Conservation (phyloP, 2,888 invertebrate species). For the Plebejus melissa region DNA sequence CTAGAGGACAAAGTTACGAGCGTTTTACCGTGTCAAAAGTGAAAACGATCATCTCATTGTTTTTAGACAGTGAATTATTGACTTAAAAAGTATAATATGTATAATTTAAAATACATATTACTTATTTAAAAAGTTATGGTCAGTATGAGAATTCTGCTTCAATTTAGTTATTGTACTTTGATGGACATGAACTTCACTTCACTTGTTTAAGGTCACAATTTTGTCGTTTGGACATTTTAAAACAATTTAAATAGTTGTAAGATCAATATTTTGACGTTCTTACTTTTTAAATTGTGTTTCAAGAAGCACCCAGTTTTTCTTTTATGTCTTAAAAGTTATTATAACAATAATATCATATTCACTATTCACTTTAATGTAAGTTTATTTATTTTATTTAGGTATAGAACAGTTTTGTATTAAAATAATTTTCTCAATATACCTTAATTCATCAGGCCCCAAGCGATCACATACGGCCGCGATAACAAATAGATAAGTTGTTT, state of each 20-base stretch:
- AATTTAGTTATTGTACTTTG: not conserved
- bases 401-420: not conserved
- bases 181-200: not conserved
- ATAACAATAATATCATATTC: not conserved
- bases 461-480: too few species aligned
- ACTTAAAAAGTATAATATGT: too few species aligned
- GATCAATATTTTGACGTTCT: not conserved
- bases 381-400: slow-evolving; percentile 1
- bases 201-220: not conserved
- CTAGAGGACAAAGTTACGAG: not conserved
- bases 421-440: not conserved
- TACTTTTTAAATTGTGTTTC: not conserved
- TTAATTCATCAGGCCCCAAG: too few species aligned
- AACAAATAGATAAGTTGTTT: too few species aligned
- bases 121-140: not conserved
- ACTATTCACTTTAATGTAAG: not conserved
- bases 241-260: too few species aligned
- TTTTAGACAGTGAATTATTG: not conserved
- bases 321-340: not conserved
- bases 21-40: not conserved
- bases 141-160: not conserved
- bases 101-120: not conserved
- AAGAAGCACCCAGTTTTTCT: not conserved
- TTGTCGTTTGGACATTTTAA: too few species aligned
- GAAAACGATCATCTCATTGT: not conserved